A percentile compares a stretch with the other conserved stretches of the same genome.
These are phyloP conservation scores for Rhaphigaster nebulosa DNA, from an alignment of 2,888 invertebrate genomes.

Conservation along the genomic window DNA sequence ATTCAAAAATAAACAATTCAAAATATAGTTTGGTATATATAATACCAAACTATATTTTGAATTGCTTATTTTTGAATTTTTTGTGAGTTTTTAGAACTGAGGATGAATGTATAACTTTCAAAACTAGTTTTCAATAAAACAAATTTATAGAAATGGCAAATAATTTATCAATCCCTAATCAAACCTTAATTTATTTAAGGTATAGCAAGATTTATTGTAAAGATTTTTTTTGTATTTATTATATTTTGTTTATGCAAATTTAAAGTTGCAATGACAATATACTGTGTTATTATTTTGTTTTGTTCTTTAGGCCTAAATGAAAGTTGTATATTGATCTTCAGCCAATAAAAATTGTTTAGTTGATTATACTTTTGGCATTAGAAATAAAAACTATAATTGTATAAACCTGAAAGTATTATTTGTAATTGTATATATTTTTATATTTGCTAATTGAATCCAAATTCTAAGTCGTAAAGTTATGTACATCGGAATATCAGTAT, in stretches of 20 bases:
- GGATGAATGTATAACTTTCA: no score
- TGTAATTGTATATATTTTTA: constrained; percentile 15
- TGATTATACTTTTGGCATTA: neutral
- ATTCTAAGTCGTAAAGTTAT: neutral
- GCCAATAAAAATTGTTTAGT: neutral
- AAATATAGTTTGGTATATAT: no score
- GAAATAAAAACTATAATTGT: neutral
- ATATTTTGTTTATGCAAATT: neutral
- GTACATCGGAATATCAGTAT: neutral
- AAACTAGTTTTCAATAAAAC: no score
- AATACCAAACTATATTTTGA: no score
- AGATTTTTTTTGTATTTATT: neutral
- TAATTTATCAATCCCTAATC: no score
- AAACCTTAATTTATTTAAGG: neutral
- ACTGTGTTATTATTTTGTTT: neutral
- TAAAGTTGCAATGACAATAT: neutral
- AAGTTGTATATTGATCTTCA: neutral
- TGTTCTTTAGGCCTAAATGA: neutral
- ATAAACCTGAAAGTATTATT: constrained; percentile 26
- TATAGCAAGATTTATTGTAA: neutral
- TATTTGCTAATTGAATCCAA: neutral
- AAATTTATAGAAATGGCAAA: no score
- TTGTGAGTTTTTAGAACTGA: no score
- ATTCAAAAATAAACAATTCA: no score
- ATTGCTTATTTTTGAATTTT: no score